Conservation (phyloP, 2,888 invertebrate genomes). For the Oligia latruncula region DNA sequence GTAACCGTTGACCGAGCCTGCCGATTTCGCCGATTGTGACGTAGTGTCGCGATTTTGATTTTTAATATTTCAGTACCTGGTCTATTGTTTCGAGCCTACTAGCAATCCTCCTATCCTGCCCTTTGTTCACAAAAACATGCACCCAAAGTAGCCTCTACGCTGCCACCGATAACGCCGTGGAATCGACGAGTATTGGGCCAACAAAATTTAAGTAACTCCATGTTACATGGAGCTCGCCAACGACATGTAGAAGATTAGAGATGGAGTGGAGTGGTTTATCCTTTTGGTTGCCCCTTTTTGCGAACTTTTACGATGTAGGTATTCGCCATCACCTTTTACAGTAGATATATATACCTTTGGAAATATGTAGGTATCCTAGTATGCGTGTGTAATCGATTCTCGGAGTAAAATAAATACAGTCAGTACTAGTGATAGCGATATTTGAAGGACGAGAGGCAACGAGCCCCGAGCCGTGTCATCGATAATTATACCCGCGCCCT, state of each 20-base stretch:
- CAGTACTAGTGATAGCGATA: constrained; percentile 47
- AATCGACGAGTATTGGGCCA: neutral
- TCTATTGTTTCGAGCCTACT: neutral
- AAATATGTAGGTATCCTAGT: neutral
- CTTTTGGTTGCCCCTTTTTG: neutral
- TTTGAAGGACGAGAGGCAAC: constrained; percentile 77
- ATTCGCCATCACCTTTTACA: neutral
- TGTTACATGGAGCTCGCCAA: neutral
- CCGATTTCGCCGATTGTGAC: neutral
- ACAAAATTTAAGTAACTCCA: neutral
- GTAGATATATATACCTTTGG: neutral
- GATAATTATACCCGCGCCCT: constrained; percentile 81
- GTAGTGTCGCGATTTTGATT: neutral
- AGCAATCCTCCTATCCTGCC: neutral
- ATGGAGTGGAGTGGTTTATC: neutral
- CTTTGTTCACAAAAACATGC: neutral
- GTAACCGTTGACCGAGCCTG: neutral
- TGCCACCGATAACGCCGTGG: neutral
- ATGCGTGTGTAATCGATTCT: constrained; percentile 24
- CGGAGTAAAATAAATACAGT: constrained; percentile 49
- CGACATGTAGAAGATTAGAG: neutral
- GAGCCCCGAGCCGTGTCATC: constrained; percentile 82
- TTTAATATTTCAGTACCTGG: neutral
- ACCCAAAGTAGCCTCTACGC: no score
- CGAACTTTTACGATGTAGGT: neutral